Base-by-base conservation (phyloP, 2,797 vertebrate species). In the Columba guinea region DNA sequence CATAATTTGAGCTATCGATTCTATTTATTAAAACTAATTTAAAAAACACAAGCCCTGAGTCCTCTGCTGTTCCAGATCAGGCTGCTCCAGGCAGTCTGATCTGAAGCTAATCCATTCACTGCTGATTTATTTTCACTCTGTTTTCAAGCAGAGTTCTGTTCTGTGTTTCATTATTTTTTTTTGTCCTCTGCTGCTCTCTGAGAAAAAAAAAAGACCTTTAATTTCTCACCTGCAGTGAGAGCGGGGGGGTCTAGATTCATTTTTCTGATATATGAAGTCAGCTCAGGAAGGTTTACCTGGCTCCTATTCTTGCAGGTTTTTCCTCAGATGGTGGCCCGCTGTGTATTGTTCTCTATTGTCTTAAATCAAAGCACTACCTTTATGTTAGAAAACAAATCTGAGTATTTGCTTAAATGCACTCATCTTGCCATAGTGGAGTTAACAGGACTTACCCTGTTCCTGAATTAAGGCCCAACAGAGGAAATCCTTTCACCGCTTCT, bases 1-100 rank as follows among this genome's bases (percentile, higher is more conserved):
- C 76, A 88, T 84, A 93, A 96, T 96, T 91, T 91, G 87, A 95
- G 73, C 69, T 91, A 96, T 95, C 88, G 95, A 96, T 96, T 95
- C 69, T 86, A 81, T 96, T 97, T 96, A 94, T 94, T 96, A 96
- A 93, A 91, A 88, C 73, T 91, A 91, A 93, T 92, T 96, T 94
- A 46, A 95, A 92, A 93, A 95, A 69, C 73, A 86, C 55, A 79
- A 93, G 65, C 73, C 71, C 46, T 59, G 62, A 85, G 71, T 92
- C 84, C 41, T 95, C 68, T 84, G 62, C 55, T 78, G 82, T 91
- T 94, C 87, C 94, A 95, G 85, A 86, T 81, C 84, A 65, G 91
- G 44, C 76, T 91, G 94, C 91, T 96, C 30, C 4, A 1, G 89
- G 91, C 89, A 93, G 74, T 84, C 83, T 81, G 84, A 86, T 93